Evolutionary conservation across 2,797 vertebrate species (phyloP).

Genomic region (Alosa sapidissima): DNA sequence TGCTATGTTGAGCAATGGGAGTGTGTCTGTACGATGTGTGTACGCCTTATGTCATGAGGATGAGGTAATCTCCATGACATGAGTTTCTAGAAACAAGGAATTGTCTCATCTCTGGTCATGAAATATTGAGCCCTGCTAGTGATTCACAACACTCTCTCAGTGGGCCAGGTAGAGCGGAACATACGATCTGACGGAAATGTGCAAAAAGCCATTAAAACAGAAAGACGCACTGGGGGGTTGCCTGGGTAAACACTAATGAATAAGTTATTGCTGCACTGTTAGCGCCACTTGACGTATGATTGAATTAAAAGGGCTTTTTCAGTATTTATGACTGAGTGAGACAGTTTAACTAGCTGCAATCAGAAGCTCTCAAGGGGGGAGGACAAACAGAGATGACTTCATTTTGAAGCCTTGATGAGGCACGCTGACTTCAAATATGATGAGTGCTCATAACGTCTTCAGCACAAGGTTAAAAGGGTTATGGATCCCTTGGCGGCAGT

Average conservation of each 20-base stretch:
- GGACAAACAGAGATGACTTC: background rate
- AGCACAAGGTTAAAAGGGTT: slow-evolving; percentile 15
- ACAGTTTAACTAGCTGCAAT: slow-evolving; percentile 14
- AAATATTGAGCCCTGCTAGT: slow-evolving; percentile 55
- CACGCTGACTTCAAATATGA: slow-evolving; percentile 1
- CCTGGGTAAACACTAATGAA: slow-evolving; percentile 9
- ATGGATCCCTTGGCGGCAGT: background rate
- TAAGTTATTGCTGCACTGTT: background rate
- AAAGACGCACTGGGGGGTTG: background rate
- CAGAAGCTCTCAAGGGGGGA: background rate
- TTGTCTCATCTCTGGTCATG: slow-evolving; percentile 60
- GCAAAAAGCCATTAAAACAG: background rate
- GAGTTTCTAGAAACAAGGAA: slow-evolving; percentile 47
- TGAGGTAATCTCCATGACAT: slow-evolving; percentile 47
- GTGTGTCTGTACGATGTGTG: slow-evolving; percentile 21
- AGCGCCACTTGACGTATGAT: slow-evolving; percentile 9
- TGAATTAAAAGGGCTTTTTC: slow-evolving; percentile 3
- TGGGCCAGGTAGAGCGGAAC: slow-evolving; percentile 58
- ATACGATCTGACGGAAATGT: slow-evolving; percentile 37
- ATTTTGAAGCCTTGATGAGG: slow-evolving; percentile 20
- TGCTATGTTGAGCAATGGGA: background rate
- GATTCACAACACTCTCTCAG: slow-evolving; percentile 49
- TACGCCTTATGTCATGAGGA: slow-evolving; percentile 22
- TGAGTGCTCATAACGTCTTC: background rate
- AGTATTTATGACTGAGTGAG: slow-evolving; percentile 9